Conservation (phyloP, 2,113 vertebrate species). For the Poeciliopsis prolifica region DNA sequence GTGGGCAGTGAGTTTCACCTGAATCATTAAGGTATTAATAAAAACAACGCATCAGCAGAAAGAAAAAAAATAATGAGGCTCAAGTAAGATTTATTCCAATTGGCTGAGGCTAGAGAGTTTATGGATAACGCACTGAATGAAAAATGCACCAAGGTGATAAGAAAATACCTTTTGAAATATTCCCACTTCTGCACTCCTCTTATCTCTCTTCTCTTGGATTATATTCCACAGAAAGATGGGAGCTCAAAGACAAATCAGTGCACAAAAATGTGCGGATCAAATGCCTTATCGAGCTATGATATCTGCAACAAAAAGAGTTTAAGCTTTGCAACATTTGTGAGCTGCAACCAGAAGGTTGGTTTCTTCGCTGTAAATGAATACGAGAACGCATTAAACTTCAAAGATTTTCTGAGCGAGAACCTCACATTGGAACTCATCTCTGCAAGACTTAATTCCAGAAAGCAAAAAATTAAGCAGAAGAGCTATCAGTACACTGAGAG, state of each 20-base stretch:
- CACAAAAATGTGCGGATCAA: conserved; percentile 1
- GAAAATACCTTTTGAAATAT: conserved; percentile 16
- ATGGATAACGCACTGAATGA: neutral
- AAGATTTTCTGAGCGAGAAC: neutral
- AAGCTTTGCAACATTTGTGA: neutral
- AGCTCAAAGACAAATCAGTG: neutral
- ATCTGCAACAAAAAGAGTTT: neutral
- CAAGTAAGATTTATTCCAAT: conserved; percentile 19
- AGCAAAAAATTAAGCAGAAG: neutral
- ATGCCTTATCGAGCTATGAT: neutral
- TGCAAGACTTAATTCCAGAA: neutral
- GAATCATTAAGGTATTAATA: conserved; percentile 36
- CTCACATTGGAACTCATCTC: neutral
- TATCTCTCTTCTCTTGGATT: neutral
- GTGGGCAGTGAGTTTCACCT: conserved; percentile 37
- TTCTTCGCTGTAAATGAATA: neutral
- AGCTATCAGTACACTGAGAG: neutral
- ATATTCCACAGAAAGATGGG: neutral
- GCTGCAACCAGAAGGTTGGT: neutral
- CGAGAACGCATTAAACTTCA: neutral
- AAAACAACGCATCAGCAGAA: conserved; percentile 31
- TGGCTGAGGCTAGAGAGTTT: conserved; percentile 6
- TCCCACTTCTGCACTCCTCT: neutral
- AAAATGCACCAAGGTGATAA: conserved; percentile 8
- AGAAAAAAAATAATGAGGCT: conserved; percentile 31